Evolutionary conservation across 2,113 vertebrate species (phyloP).

Genomic region (Tachuris rubrigastra): DNA sequence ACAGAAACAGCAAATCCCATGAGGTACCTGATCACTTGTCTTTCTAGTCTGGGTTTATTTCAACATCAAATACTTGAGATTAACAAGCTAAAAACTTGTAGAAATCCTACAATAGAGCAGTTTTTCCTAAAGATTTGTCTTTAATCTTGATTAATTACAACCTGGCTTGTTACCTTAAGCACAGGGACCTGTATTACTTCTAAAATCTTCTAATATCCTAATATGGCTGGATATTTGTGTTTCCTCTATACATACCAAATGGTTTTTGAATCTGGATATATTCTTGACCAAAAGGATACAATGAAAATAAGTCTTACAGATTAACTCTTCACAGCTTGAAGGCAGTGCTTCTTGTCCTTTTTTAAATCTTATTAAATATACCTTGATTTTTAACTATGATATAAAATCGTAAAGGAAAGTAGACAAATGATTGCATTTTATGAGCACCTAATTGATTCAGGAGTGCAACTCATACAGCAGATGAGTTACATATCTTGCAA

Average conservation of each 20-base stretch:
- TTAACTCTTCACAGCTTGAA: background rate
- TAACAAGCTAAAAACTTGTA: background rate
- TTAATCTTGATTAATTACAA: constrained; percentile 4
- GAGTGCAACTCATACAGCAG: background rate
- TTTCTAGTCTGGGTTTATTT: background rate
- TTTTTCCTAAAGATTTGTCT: background rate
- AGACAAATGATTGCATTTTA: background rate
- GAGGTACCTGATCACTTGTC: background rate
- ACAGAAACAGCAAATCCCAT: background rate
- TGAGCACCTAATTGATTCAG: background rate
- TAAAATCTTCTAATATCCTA: background rate
- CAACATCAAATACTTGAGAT: background rate
- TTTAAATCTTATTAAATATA: background rate
- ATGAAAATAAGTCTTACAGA: background rate
- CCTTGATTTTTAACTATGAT: background rate
- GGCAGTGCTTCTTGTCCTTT: background rate
- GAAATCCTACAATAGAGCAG: background rate
- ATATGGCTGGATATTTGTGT: background rate
- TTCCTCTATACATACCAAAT: background rate
- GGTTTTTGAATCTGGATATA: background rate
- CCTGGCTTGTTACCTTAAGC: background rate
- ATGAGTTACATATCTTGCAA: background rate
- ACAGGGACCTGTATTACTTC: background rate
- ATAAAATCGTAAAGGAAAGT: background rate
- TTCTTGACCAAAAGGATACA: background rate